Base-by-base conservation (phyloP, 2,888 invertebrate species). In the Aspidiotus rigidus region DNA sequence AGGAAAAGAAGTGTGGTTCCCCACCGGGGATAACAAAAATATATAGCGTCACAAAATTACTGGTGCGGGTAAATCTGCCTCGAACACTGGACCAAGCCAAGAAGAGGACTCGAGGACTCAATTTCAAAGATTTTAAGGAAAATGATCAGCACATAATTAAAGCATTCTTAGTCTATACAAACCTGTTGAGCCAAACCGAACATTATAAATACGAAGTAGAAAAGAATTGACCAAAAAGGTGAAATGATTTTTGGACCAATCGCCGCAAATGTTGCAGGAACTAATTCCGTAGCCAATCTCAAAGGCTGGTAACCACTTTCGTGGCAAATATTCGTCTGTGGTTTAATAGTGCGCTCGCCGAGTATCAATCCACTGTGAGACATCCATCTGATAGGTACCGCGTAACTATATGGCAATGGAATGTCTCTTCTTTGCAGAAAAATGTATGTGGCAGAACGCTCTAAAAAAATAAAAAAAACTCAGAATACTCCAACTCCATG, bases 171-270 rank as follows among this genome's bases (percentile, higher is more conserved):
- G 28, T 28, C 28, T 28, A 5, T 44, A 69, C 73, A 73, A 71
- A 83, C 83, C 79, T 93, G 88, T 75, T 93, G 93, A 7, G 90
- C 90, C 71, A 94, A 83, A 1, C 93, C 93, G 76, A 94, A 91
- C 75, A 90, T 81, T 73, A 93, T 89, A 71, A 93, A 82, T 73
- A 87, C 86, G 76, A 89, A 87, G 79, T 90, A 93, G 76, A 92
- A 90, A 62, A 93, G 82, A 10, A 90, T 88, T 0, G 90, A 87
- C 93, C 93, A 94, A 73, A 90, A 88, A 64, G 93, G 90, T 0
- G 92, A 91, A 7, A 93, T 80, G 77, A 85, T 83, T 70, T 87
- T 84, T 57, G 87, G 82, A 0, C 89, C 89, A 69, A 91, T 79
- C 39, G 89, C 80, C 0, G 91, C 89, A 41, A 93, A 81, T 0